phyloP scores from a whole-genome alignment of 2,797 vertebrate species.

The Epinephelus coioides region DNA sequence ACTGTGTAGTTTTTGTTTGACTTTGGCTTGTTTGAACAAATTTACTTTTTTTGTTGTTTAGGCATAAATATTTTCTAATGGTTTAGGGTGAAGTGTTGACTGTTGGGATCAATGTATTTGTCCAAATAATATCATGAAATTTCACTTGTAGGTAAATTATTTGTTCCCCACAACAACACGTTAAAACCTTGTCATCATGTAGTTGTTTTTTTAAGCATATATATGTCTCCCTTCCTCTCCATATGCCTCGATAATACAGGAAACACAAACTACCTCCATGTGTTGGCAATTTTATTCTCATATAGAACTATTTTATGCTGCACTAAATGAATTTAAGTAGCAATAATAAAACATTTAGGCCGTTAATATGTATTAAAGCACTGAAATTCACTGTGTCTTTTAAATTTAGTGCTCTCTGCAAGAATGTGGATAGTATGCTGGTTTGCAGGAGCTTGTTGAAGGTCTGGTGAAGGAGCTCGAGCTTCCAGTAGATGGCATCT shows the following conservation, averaged over 20 bases:
- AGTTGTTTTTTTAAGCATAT: neutral
- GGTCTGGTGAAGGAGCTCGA: neutral
- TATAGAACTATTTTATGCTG: neutral
- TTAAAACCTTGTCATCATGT: neutral
- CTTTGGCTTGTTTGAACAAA: conserved; percentile 25
- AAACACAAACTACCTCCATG: neutral
- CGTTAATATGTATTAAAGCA: neutral
- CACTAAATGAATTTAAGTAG: neutral
- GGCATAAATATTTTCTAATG: neutral
- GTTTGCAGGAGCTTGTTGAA: neutral
- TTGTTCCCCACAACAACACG: neutral
- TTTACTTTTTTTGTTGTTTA: neutral
- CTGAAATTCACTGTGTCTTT: neutral
- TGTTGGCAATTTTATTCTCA: neutral
- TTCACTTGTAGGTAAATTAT: neutral
- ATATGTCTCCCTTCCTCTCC: neutral
- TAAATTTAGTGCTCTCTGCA: neutral
- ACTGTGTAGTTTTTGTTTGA: conserved; percentile 35
- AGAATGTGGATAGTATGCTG: neutral
- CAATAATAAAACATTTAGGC: neutral
- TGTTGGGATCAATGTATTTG: conserved; percentile 8
- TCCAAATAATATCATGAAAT: neutral
- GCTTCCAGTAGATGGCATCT: conserved; percentile 83
- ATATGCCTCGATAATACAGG: neutral
- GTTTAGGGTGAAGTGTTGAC: conserved; percentile 13